phyloP scores from a whole-genome alignment of 2,888 invertebrate species.

The Drosophila incognita region DNA sequence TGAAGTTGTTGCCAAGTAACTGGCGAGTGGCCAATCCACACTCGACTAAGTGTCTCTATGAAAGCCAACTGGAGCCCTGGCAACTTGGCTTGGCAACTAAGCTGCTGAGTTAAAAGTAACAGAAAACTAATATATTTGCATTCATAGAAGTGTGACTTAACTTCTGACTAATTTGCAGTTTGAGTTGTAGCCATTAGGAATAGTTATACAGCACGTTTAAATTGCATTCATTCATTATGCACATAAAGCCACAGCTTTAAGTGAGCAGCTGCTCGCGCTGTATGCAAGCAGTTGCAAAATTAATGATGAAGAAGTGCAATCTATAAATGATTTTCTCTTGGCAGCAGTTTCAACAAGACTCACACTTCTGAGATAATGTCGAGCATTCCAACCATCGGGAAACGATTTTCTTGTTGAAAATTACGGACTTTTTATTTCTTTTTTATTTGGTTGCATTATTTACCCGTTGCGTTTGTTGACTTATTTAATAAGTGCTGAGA shows the following conservation, averaged over 20 bases:
- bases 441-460: slow-evolving; percentile 28
- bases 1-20: slow-evolving; percentile 66
- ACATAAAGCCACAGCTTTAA: not conserved
- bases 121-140: not conserved
- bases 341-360: slow-evolving; percentile 12
- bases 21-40: slow-evolving; percentile 36
- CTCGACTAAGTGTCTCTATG: slow-evolving; percentile 26
- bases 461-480: slow-evolving; percentile 50
- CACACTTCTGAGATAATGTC: not conserved
- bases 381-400: not conserved
- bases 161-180: not conserved
- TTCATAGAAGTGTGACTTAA: not conserved
- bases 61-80: slow-evolving; percentile 8
- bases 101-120: not conserved
- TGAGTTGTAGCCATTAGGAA: not conserved
- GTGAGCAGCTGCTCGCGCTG: not conserved
- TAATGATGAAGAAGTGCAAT: slow-evolving; percentile 39
- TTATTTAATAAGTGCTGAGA: slow-evolving; percentile 49
- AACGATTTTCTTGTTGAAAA: slow-evolving; percentile 47
- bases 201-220: not conserved
- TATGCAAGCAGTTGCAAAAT: slow-evolving; percentile 28
- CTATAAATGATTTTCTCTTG: slow-evolving; percentile 41
- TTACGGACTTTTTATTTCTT: slow-evolving; percentile 48
- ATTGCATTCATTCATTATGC: not conserved
- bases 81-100: slow-evolving; percentile 16